These are phyloP conservation scores for Peromyscus maniculatus DNA, from an alignment of 2,113 vertebrate species.

Conservation along the genomic window DNA sequence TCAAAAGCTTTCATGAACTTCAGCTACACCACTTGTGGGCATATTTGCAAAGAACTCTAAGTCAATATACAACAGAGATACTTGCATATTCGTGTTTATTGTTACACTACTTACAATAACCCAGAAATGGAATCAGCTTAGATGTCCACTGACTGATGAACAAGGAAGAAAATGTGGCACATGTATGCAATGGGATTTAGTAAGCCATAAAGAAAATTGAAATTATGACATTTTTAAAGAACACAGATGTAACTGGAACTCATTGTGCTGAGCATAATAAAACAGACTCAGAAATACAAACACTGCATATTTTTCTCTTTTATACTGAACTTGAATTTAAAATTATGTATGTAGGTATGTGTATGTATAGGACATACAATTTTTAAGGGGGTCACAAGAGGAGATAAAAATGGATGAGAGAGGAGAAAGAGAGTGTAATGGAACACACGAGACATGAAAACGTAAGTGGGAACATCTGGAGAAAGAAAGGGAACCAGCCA, in stretches of 20 bases:
- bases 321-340: neutral
- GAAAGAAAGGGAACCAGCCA: neutral
- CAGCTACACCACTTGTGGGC: neutral
- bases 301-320: neutral
- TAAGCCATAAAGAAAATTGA: neutral
- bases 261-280: neutral
- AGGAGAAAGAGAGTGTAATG: neutral
- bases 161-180: neutral
- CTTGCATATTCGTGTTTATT: neutral
- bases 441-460: neutral
- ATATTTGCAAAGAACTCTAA: neutral
- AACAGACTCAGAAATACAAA: neutral
- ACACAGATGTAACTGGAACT: neutral
- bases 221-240: neutral
- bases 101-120: neutral
- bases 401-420: neutral
- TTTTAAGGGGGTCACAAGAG: neutral
- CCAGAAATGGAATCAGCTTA: too few species aligned
- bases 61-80: neutral
- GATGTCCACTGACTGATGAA: too few species aligned
- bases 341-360: neutral
- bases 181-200: too few species aligned
- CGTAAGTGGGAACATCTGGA: neutral
- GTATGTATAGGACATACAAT: neutral
- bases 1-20: neutral